These are phyloP conservation scores for Arctopsyche grandis DNA, from an alignment of 1,140 invertebrate species.

Conservation along the genomic window DNA sequence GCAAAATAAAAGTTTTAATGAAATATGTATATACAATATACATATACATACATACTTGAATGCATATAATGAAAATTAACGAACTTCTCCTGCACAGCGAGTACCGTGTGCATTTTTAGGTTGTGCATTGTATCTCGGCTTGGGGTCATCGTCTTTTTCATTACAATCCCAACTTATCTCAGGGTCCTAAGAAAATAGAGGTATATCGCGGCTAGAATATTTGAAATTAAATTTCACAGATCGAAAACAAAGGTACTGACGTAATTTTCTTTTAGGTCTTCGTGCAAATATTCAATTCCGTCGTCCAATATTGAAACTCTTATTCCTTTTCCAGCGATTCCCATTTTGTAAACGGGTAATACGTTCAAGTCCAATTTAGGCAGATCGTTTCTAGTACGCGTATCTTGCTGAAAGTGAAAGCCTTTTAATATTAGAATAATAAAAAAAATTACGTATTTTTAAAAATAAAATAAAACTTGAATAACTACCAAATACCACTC, in stretches of 20 bases:
- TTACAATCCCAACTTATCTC: slow-evolving; percentile 89
- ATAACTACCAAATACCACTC: slow-evolving; percentile 91
- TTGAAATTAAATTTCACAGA: not conserved
- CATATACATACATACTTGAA: slow-evolving; percentile 5
- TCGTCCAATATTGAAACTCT: slow-evolving; percentile 88
- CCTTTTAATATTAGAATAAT: slow-evolving; percentile 40
- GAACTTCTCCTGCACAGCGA: slow-evolving; percentile 82
- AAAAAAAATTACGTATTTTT: slow-evolving; percentile 9
- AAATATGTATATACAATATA: slow-evolving; percentile 5
- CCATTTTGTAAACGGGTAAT: slow-evolving; percentile 81
- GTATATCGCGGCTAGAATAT: not conserved
- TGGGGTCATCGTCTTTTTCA: slow-evolving; percentile 78
- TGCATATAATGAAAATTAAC: slow-evolving; percentile 16
- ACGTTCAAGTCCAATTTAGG: slow-evolving; percentile 81
- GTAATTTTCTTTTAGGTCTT: slow-evolving; percentile 82
- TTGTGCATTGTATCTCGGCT: slow-evolving; percentile 73
- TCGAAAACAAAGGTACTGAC: slow-evolving; percentile 67
- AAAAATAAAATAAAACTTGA: slow-evolving; percentile 12
- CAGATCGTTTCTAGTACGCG: slow-evolving; percentile 66
- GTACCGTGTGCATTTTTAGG: slow-evolving; percentile 82
- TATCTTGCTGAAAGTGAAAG: slow-evolving; percentile 70
- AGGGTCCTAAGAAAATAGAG: slow-evolving; percentile 71
- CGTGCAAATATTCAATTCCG: slow-evolving; percentile 84
- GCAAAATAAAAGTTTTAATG: slow-evolving; percentile 11
- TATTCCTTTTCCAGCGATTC: slow-evolving; percentile 82